These are phyloP conservation scores for Macrotis lagotis DNA, from an alignment of 2,113 vertebrate species.

Conservation along the genomic window DNA sequence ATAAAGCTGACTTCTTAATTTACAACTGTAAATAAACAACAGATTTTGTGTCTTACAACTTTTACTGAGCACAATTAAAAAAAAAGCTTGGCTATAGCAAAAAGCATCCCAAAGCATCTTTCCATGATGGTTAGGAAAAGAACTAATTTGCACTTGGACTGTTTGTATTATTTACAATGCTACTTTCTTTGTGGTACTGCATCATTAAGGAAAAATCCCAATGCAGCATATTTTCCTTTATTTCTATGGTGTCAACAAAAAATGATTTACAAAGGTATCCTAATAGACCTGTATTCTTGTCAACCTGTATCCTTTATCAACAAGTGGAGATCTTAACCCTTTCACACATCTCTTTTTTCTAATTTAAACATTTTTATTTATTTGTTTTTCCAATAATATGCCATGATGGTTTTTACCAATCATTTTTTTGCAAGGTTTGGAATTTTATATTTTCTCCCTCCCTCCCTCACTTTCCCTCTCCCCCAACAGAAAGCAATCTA, in stretches of 20 bases:
- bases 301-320: background rate
- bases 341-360: background rate
- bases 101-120: conserved; percentile 42
- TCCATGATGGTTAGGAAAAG: conserved; percentile 43
- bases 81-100: conserved; percentile 51
- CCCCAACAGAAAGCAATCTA: no score
- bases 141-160: conserved; percentile 57
- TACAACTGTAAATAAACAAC: conserved; percentile 16
- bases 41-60: conserved; percentile 34
- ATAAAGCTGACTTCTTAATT: conserved; percentile 59
- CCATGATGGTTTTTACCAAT: no score
- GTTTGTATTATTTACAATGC: background rate
- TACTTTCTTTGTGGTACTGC: background rate
- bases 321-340: background rate
- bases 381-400: no score
- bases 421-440: no score
- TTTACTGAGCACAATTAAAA: conserved; percentile 50
- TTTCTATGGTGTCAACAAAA: background rate
- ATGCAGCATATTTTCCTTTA: background rate
- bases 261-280: background rate
- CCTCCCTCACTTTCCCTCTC: no score
- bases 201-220: background rate
- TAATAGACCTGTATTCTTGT: background rate
- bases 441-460: no score
- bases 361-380: no score